Base-by-base conservation (phyloP, 1,140 invertebrate species). In the Papilio machaon region DNA sequence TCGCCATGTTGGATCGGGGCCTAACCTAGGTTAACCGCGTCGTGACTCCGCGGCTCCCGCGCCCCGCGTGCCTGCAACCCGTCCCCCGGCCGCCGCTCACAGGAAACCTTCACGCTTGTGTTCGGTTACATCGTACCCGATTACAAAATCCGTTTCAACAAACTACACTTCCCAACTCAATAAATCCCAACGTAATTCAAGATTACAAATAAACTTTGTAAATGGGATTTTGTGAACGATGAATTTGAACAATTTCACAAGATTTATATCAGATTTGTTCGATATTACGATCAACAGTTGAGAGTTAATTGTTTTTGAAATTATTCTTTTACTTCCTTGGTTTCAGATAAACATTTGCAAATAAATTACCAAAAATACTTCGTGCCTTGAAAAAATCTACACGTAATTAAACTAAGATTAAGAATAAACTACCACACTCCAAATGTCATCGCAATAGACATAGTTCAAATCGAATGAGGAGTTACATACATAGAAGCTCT, bases 101-200 rank as follows among this genome's bases (percentile, higher is more conserved):
- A 87, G 90, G 90, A 91, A 91, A 89, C 91, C 91, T 94, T 92
- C 90, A 89, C 90, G 87, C 86, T 86, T 85, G 87, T 90, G 89
- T 90, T 88, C 85, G 85, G 87, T 89, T 86, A 89, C 88, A 88
- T 87, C 87, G 85, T 88, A 88, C 84, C 83, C 85, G 82, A 87
- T 90, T 79, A 79, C 77, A 79, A 79, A 79, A 79, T 79, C 77
- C 77, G 58, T 79, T 79, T 46, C 77, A 79, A 60, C 58, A 64
- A 79, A 79, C 77, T 46, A 79, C 64, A 38, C 77, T 79, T 79
- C 77, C 77, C 77, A 79, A 79, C n/a, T 46, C 58, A 23, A 79
- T 79, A 79, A 79, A 79, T 79, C 77, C 77, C 38, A 79, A n/a
- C n/a, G 54, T 79, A 67, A 79, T 60, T 79, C 38, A 60, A 79